These are phyloP conservation scores for Hybognathus amarus DNA, from an alignment of 2,797 vertebrate species.

Conservation along the genomic window DNA sequence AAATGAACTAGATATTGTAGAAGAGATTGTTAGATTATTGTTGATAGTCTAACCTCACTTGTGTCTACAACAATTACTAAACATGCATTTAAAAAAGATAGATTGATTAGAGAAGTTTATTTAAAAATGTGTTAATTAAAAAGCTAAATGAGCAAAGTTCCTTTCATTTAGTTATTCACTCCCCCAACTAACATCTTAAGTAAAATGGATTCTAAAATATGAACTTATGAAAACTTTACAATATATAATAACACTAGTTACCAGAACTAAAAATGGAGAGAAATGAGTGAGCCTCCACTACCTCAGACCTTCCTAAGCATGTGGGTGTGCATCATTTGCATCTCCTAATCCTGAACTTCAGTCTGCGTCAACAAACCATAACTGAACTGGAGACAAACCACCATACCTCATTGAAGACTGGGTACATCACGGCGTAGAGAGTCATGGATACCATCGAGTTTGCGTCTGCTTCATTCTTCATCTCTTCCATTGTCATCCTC, in stretches of 20 bases:
- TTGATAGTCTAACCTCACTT: neutral
- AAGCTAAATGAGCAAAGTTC: no score
- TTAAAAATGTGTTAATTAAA: no score
- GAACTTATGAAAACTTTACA: neutral
- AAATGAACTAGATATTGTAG: neutral
- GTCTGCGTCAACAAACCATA: neutral
- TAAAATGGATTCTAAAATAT: neutral
- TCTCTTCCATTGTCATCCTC: slow-evolving; percentile 98
- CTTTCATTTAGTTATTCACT: neutral
- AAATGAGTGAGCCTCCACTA: neutral
- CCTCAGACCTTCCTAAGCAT: neutral
- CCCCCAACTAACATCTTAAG: neutral
- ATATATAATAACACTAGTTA: neutral
- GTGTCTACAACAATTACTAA: neutral
- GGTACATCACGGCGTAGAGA: slow-evolving; percentile 93
- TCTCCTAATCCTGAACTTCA: slow-evolving; percentile 13
- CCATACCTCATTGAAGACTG: slow-evolving; percentile 91
- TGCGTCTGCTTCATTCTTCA: slow-evolving; percentile 93
- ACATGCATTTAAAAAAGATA: neutral
- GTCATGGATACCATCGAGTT: slow-evolving; percentile 92
- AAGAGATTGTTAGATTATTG: neutral
- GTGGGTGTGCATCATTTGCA: slow-evolving; percentile 30
- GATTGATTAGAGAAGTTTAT: neutral
- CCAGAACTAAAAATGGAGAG: neutral
- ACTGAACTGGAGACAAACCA: neutral